A percentile compares a stretch with the other conserved stretches of the same genome.
These are phyloP conservation scores for Bugula neritina DNA, from an alignment of 2,888 invertebrate species.

Conservation along the genomic window DNA sequence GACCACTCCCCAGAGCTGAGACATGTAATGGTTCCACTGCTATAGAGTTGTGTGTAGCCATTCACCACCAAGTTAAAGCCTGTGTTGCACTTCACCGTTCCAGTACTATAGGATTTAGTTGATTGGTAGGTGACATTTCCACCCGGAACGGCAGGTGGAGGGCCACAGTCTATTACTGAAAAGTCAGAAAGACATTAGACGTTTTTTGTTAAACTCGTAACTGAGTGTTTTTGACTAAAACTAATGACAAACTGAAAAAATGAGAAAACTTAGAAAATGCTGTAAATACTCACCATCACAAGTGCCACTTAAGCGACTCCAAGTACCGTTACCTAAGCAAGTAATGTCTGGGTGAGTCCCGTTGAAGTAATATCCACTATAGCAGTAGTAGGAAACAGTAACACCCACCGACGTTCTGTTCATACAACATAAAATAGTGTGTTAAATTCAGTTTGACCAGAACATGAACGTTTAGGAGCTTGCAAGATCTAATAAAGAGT, in stretches of 20 bases:
- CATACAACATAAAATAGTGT: neutral
- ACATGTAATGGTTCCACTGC: neutral
- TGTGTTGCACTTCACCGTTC: neutral
- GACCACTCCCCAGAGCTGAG: neutral
- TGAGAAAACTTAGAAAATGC: no score
- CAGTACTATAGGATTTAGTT: neutral
- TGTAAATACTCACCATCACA: conserved; percentile 3
- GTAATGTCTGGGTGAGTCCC: neutral
- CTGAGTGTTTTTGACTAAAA: no score
- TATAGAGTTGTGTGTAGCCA: neutral
- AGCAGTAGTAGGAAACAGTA: neutral
- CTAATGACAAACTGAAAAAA: no score
- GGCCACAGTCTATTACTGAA: conserved; percentile 8
- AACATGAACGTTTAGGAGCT: no score
- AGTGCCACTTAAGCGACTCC: neutral
- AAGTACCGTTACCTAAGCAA: conserved; percentile 5
- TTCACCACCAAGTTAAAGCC: neutral
- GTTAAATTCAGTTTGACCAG: neutral
- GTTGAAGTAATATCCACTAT: neutral
- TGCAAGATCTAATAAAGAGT: no score
- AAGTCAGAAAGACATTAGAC: no score
- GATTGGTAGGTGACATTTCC: conserved; percentile 2
- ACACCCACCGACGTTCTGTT: neutral
- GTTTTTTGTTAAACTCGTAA: no score
- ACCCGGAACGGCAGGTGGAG: neutral